Base-by-base conservation (phyloP, 2,797 vertebrate genomes). In the Gymnothorax reevesii region DNA sequence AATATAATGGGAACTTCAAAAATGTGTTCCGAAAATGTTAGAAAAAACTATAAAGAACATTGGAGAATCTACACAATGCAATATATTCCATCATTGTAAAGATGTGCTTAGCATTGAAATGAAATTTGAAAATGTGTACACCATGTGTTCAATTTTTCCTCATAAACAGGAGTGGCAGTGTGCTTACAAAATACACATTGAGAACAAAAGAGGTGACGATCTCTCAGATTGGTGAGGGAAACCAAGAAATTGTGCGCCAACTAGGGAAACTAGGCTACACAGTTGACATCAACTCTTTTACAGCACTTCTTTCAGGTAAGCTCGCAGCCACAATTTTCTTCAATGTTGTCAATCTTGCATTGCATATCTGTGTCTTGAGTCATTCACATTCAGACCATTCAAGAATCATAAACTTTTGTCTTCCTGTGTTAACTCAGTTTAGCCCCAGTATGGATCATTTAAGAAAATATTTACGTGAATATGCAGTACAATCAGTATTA, bases 131-230 rank as follows among this genome's bases (percentile, higher is more conserved):
- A 7, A 79, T 1, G 42, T 57, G 7, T 79, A 22, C 17, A 55
- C 49, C 42, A 5, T 77, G 33, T 75, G 3, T 49, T 52, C 17
- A 66, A n/a, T 79, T 79, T 79, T 54, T 88, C 0, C 91, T 62
- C 89, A 88, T 87, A 0, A 89, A 84, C 91, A 98, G 97, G 49
- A 12, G 80, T 25, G 97, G 97, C 89, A 98, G 97, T 83, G 83
- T 97, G 85, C 75, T 94, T 64, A 92, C 94, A 89, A 73, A 87
- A 0, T 97, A 93, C 17, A 82, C 86, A 79, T 25, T 98, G 82
- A 52, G 5, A 69, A 88, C 94, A 27, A 89, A 66, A 62, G 0
- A 89, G 57, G 69, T 90, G 27, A 85, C 77, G 2, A 13, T 82
- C 0, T 0, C 33, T 0, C 88, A 92, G 87, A 27, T 97, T 22